Evolutionary conservation across 1,140 invertebrate species (phyloP).

Genomic region (Drosophila lacteicornis): DNA sequence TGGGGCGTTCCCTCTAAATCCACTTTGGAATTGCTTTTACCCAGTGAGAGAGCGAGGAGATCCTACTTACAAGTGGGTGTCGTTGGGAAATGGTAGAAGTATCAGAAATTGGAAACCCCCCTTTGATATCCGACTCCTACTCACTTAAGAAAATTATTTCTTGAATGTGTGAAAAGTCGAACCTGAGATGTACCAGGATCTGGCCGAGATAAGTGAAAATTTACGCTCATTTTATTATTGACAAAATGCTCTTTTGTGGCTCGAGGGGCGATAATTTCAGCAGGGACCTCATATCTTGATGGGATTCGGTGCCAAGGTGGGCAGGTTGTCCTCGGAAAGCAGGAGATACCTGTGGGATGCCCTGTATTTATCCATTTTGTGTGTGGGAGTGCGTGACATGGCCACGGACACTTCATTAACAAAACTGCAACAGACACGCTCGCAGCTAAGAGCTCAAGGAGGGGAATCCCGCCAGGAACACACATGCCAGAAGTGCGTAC

Average conservation of each 20-base stretch:
- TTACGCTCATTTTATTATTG: slow-evolving; percentile 49
- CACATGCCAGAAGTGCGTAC: slow-evolving; percentile 26
- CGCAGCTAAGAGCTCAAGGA: background rate
- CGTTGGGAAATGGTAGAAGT: slow-evolving; percentile 20
- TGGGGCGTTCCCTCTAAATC: slow-evolving; percentile 26
- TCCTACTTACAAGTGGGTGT: slow-evolving; percentile 38
- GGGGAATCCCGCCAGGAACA: slow-evolving; percentile 8
- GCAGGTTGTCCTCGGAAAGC: slow-evolving; percentile 24
- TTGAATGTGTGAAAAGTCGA: slow-evolving; percentile 69
- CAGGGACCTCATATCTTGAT: slow-evolving; percentile 49
- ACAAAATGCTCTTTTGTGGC: slow-evolving; percentile 47
- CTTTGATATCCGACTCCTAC: slow-evolving; percentile 34
- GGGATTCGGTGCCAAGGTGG: slow-evolving; percentile 23
- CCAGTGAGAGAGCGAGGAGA: background rate
- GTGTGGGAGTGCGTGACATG: slow-evolving; percentile 50
- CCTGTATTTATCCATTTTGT: background rate
- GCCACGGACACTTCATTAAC: slow-evolving; percentile 61
- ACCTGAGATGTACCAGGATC: slow-evolving; percentile 28
- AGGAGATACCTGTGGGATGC: slow-evolving; percentile 2
- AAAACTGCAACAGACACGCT: slow-evolving; percentile 36
- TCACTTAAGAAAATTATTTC: slow-evolving; percentile 12
- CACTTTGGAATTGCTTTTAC: slow-evolving; percentile 42
- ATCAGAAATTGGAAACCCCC: slow-evolving; percentile 18
- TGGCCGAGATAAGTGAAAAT: slow-evolving; percentile 42
- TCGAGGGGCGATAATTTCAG: slow-evolving; percentile 43